phyloP scores from a whole-genome alignment of 1,140 invertebrate genomes.

The Dendrolimus kikuchii region DNA sequence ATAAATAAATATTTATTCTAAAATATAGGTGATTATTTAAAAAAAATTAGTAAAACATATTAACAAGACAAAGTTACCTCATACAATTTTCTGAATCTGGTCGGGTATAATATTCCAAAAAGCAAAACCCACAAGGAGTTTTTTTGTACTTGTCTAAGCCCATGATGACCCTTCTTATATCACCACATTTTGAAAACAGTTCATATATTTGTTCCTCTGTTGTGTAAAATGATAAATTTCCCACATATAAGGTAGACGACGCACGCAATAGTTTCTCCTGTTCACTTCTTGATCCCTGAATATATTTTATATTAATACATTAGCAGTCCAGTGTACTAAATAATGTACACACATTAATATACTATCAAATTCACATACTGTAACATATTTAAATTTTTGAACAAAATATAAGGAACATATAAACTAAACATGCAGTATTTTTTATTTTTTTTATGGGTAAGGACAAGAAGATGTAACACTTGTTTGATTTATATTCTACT shows the following conservation, averaged over 20 bases:
- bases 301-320: neutral
- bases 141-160: slow-evolving; percentile 98
- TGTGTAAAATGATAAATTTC: slow-evolving; percentile 98
- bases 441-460: no score
- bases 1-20: no score
- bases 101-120: slow-evolving; percentile 96
- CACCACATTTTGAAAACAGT: slow-evolving; percentile 96
- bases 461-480: no score
- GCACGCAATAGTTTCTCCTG: slow-evolving; percentile 87
- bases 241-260: slow-evolving; percentile 94
- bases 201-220: slow-evolving; percentile 99
- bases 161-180: slow-evolving; percentile 97
- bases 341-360: no score
- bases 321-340: no score
- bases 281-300: slow-evolving; percentile 91
- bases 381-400: no score
- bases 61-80: slow-evolving; percentile 73
- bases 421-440: no score
- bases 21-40: no score
- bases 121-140: slow-evolving; percentile 99
- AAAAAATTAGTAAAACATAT: no score
- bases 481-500: no score
- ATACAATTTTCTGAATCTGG: slow-evolving; percentile 94
- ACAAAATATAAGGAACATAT: no score
- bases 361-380: no score